phyloP scores from a whole-genome alignment of 2,113 vertebrate genomes.

The Platichthys flesus region DNA sequence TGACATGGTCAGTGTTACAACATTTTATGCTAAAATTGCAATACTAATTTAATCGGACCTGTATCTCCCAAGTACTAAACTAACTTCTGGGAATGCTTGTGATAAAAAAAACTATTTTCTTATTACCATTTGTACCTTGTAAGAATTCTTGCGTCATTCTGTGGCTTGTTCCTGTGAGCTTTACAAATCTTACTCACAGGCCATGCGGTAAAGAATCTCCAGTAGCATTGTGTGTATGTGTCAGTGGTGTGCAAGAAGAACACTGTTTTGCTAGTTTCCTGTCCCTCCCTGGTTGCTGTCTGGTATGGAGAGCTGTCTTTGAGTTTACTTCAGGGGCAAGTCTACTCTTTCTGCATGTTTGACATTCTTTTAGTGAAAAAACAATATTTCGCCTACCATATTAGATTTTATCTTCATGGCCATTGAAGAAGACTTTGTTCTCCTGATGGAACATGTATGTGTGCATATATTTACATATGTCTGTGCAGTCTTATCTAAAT shows the following conservation, averaged over 20 bases:
- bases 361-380: constrained; percentile 35
- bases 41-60: no score
- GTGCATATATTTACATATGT: neutral
- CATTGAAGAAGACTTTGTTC: neutral
- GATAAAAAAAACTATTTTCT: neutral
- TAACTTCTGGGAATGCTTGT: neutral
- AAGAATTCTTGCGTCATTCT: neutral
- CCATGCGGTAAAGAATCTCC: constrained; percentile 9
- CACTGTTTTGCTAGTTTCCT: constrained; percentile 32
- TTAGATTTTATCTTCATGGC: neutral
- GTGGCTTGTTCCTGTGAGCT: constrained; percentile 8
- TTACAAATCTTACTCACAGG: constrained; percentile 4
- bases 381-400: constrained; percentile 21
- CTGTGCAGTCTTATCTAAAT: neutral
- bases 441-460: neutral
- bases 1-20: neutral
- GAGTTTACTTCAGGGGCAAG: constrained; percentile 28
- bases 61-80: neutral
- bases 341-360: constrained; percentile 41
- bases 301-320: constrained; percentile 38
- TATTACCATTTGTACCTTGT: neutral
- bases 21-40: no score
- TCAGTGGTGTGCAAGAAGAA: constrained; percentile 32
- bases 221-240: constrained; percentile 1
- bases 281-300: constrained; percentile 32